A percentile compares a stretch with the other conserved stretches of the same genome.
phyloP scores from a whole-genome alignment of 1,140 invertebrate species.

The Aphis craccivora region DNA sequence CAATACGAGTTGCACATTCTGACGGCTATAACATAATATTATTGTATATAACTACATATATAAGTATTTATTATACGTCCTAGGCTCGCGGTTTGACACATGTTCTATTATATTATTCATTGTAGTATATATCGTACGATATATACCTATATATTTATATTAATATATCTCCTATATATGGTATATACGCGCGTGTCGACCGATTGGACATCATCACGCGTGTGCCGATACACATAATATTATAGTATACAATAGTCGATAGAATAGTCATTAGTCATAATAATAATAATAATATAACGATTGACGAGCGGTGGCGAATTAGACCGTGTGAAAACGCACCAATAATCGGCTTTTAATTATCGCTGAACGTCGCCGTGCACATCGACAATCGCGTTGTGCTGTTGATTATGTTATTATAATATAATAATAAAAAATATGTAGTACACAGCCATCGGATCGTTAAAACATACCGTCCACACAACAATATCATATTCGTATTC shows the following conservation, averaged over 20 bases:
- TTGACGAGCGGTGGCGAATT: conserved; percentile 28
- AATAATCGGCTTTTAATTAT: conserved; percentile 53
- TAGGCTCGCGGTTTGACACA: background rate
- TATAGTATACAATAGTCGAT: background rate
- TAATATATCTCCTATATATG: background rate
- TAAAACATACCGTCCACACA: background rate
- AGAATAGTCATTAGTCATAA: conserved; percentile 1
- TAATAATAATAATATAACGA: background rate
- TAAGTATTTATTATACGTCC: background rate
- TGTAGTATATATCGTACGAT: background rate
- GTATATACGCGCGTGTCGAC: background rate
- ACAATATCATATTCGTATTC: background rate
- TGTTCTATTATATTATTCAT: background rate
- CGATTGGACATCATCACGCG: background rate
- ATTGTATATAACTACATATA: background rate
- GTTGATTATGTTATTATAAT: background rate
- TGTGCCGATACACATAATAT: background rate
- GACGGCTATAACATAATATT: background rate
- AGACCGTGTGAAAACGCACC: conserved; percentile 50
- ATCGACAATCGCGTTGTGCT: background rate
- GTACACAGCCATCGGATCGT: background rate
- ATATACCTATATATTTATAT: background rate
- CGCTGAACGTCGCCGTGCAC: background rate
- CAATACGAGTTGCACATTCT: conserved; percentile 6
- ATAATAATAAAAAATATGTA: background rate